These are phyloP conservation scores for Drosophila kokeensis DNA, from an alignment of 2,888 invertebrate species.

Conservation along the genomic window DNA sequence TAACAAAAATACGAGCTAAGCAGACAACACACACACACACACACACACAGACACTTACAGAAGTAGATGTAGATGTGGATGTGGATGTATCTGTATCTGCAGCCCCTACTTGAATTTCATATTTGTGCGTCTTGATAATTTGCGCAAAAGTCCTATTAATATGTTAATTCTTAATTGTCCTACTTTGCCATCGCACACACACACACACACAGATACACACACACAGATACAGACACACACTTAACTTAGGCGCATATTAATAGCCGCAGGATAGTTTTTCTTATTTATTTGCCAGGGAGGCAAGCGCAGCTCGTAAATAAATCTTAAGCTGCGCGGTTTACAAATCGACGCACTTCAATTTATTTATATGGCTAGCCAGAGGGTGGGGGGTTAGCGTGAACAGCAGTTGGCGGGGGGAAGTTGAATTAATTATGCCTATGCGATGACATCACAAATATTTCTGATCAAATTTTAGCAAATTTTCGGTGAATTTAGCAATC, in stretches of 20 bases:
- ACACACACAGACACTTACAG: conserved; percentile 1
- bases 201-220: conserved; percentile 24
- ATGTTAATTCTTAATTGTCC: conserved; percentile 81
- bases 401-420: conserved; percentile 4
- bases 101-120: conserved; percentile 57
- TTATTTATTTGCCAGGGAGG: conserved; percentile 6
- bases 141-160: conserved; percentile 81
- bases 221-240: conserved; percentile 9
- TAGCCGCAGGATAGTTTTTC: conserved; percentile 59
- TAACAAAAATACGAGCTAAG: conserved; percentile 71
- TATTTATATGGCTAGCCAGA: conserved; percentile 50
- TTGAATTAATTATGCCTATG: conserved; percentile 62
- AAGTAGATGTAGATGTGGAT: conserved; percentile 1
- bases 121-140: conserved; percentile 73
- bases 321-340: conserved; percentile 69
- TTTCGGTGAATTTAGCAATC: conserved; percentile 8
- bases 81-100: conserved; percentile 28
- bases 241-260: conserved; percentile 62
- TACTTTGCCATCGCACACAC: conserved; percentile 49
- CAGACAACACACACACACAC: conserved; percentile 27
- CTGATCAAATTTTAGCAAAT: conserved; percentile 21
- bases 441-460: conserved; percentile 59
- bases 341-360: conserved; percentile 76
- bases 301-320: conserved; percentile 67
- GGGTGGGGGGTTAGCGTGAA: background rate